Percentiles rank a stretch among this genome's conserved stretches.
Conservation (phyloP, 2,113 vertebrate species). For the Oreochromis niloticus region DNA sequence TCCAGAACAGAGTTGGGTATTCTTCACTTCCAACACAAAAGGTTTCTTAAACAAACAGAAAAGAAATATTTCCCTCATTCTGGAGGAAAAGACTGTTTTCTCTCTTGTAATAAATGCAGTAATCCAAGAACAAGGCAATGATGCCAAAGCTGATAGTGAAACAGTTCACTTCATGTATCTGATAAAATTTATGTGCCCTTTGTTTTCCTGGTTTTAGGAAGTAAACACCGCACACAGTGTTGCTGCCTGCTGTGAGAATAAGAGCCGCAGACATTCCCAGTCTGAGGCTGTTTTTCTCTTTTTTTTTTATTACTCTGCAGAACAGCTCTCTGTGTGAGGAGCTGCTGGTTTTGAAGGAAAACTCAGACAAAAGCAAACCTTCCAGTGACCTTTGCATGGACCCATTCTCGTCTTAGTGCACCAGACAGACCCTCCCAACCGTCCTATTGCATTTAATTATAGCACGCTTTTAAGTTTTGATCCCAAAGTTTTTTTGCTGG, state of each 20-base stretch:
- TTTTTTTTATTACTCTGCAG: background rate
- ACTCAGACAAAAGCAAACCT: slow-evolving; percentile 19
- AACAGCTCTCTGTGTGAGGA: background rate
- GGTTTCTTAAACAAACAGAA: background rate
- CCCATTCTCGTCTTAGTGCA: background rate
- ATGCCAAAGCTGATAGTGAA: slow-evolving; percentile 26
- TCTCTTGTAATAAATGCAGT: background rate
- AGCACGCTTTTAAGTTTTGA: background rate
- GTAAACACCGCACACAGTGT: background rate
- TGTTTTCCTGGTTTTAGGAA: slow-evolving; percentile 24
- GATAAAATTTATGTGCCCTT: slow-evolving; percentile 18
- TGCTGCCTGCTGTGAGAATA: slow-evolving; percentile 30
- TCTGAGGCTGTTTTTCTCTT: background rate
- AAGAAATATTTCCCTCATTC: background rate
- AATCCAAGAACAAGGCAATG: background rate
- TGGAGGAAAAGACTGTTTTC: background rate
- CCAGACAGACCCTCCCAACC: slow-evolving; percentile 3
- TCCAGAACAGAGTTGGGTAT: background rate
- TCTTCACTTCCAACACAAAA: background rate
- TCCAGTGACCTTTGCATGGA: slow-evolving; percentile 26
- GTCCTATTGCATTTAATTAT: slow-evolving; percentile 23
- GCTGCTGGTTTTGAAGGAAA: background rate
- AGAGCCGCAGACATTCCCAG: slow-evolving; percentile 28
- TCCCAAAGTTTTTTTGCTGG: background rate
- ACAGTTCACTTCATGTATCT: background rate